Evolutionary conservation across 2,113 vertebrate species (phyloP), one percentile per base, ranked within the genome.

Genomic region (Salminus brasiliensis): DNA sequence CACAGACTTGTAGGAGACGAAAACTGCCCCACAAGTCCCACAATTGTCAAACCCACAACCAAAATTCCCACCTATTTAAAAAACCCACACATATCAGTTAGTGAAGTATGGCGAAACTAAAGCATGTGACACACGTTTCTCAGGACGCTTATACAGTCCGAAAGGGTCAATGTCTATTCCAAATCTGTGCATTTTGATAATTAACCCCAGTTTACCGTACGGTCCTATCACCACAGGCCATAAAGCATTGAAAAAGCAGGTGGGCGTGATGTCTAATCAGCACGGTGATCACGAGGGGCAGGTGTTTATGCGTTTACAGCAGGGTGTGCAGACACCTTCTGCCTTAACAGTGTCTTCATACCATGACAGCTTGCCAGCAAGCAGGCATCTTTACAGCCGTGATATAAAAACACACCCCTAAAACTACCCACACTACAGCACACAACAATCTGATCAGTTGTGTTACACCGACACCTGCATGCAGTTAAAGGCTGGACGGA

Each of bases 251-350:
- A 65, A n/a, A 59, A 34, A 25, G 29, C 39, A 21, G 49, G 73
- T 68, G 30, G 21, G 27, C 27, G 59, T 66, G 25, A 34, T 41
- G 68, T 36, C 41, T 62, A 5, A 66, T 72, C n/a, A 39, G 21
- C 59, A 36, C 15, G 47, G 57, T 57, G 69, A 78, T 30, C 67
- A 43, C 60, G 52, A 59, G 49, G 41, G 47, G 59, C 41, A 66
- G 72, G 72, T 67, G 69, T 76, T 80, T 80, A 72, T 75, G 67
- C 5, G 55, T 80, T 83, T 83, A 80, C 67, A 10, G 45, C 47
- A 49, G 82, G 78, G 78, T 30, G 82, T 80, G 59, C 47, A 76
- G 60, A 72, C 30, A 72, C 49, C 59, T 76, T 76, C 23, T 67
- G 57, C 76, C 43, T 57, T 34, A 65, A 72, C 70, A 25, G 41